These are phyloP conservation scores for Enteromius treurensis DNA, from an alignment of 2,797 vertebrate species.

Conservation along the genomic window DNA sequence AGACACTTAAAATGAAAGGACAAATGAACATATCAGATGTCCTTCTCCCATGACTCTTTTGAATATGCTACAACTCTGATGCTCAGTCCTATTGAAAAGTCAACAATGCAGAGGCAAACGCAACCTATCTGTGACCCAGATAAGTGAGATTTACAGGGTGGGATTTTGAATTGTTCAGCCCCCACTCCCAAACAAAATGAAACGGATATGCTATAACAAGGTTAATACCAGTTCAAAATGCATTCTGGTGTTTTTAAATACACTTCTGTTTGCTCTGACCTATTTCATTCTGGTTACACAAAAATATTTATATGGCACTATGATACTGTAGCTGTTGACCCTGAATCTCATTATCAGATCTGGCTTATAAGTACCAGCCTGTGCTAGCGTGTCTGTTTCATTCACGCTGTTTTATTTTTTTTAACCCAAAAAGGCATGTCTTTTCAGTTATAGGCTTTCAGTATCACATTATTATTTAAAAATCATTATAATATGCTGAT, in stretches of 20 bases:
- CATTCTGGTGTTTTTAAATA: background rate
- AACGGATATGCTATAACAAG: background rate
- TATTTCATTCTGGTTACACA: background rate
- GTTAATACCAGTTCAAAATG: background rate
- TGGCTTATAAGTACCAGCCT: background rate
- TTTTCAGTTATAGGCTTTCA: background rate
- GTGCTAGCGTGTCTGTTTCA: background rate
- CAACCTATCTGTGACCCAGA: slow-evolving; percentile 20
- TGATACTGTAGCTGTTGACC: slow-evolving; percentile 1
- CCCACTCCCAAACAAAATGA: background rate
- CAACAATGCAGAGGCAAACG: slow-evolving; percentile 19
- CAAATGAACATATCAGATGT: slow-evolving; percentile 4
- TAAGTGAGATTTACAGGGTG: background rate
- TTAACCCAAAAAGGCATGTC: background rate
- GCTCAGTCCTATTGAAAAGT: background rate
- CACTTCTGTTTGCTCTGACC: background rate
- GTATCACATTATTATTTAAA: background rate
- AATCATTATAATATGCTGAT: background rate
- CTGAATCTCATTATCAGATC: slow-evolving; percentile 32
- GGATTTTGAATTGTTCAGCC: background rate
- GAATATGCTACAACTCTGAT: background rate
- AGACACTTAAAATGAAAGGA: slow-evolving; percentile 5
- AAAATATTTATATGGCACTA: background rate
- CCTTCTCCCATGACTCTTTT: background rate
- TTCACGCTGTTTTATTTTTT: background rate